Evolutionary conservation across 2,113 vertebrate species (phyloP).

Genomic region (Oryzias melastigma): DNA sequence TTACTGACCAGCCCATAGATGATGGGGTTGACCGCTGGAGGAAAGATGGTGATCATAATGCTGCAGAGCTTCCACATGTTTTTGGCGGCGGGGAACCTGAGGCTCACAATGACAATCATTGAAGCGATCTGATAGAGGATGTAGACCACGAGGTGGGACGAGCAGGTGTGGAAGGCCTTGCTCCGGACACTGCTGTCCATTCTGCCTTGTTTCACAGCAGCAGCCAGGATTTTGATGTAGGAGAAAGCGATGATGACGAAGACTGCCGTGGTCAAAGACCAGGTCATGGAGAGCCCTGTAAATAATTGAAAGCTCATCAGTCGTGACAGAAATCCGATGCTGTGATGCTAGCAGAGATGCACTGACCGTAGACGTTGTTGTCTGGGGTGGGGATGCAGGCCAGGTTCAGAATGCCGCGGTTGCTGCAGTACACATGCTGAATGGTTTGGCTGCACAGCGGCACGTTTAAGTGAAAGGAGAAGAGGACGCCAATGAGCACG

Average conservation of each 20-base stretch:
- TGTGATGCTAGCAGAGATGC: no score
- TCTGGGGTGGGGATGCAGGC: constrained; percentile 47
- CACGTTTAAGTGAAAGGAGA: constrained; percentile 37
- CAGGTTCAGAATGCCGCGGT: constrained; percentile 50
- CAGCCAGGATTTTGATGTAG: constrained; percentile 55
- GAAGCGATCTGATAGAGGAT: constrained; percentile 4
- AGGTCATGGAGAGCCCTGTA: constrained; percentile 49
- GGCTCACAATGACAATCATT: constrained; percentile 32
- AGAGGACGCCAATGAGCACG: constrained; percentile 50
- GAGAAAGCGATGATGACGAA: constrained; percentile 59
- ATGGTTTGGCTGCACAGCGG: constrained; percentile 50
- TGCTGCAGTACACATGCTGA: constrained; percentile 64
- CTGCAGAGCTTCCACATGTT: constrained; percentile 30
- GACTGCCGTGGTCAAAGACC: constrained; percentile 32
- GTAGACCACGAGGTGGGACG: constrained; percentile 50
- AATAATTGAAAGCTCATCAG: background rate
- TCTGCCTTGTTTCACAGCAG: constrained; percentile 19
- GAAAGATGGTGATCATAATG: constrained; percentile 45
- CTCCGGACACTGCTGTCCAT: background rate
- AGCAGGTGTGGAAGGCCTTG: constrained; percentile 60
- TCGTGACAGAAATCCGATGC: no score
- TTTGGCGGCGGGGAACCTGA: constrained; percentile 33
- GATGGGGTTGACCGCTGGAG: constrained; percentile 49
- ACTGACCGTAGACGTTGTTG: constrained; percentile 55
- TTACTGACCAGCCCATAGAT: constrained; percentile 57